Percentiles rank a stretch among this genome's conserved stretches.
phyloP scores from a whole-genome alignment of 1,140 invertebrate species.

The Gryllus bimaculatus region DNA sequence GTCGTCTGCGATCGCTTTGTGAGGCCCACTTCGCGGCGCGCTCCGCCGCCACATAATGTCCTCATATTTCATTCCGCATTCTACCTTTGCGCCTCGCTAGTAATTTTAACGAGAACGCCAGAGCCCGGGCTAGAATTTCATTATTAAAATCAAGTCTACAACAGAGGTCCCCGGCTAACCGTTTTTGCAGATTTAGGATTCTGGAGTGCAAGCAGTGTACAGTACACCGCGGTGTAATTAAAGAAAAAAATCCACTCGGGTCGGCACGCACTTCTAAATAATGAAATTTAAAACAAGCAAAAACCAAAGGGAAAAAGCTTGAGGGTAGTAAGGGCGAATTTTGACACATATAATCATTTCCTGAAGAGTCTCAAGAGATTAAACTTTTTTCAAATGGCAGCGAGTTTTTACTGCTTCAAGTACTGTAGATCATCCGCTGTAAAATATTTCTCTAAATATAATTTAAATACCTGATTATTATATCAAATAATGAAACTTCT shows the following conservation, averaged over 20 bases:
- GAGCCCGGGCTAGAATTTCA: neutral
- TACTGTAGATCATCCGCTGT: no score
- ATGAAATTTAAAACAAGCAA: neutral
- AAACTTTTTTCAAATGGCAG: neutral
- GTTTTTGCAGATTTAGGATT: slow-evolving; percentile 5
- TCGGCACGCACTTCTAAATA: neutral
- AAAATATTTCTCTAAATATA: no score
- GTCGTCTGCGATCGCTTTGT: neutral
- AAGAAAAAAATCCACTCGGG: neutral
- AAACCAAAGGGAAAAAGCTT: neutral
- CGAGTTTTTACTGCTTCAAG: neutral
- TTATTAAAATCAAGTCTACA: slow-evolving; percentile 6
- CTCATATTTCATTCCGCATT: neutral
- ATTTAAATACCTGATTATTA: no score
- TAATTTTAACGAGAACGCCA: neutral
- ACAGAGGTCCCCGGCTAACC: neutral
- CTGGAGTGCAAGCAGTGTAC: neutral
- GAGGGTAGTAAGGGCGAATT: neutral
- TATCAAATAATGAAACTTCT: no score
- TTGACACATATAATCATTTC: neutral
- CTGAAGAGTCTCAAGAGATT: neutral
- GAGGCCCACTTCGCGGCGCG: neutral
- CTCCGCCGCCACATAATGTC: neutral
- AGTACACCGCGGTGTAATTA: neutral
- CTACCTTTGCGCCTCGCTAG: neutral